Percentiles rank a stretch among this genome's conserved stretches.
Conservation (phyloP, 2,888 invertebrate species). For the Scaptomyza caliginosa region DNA sequence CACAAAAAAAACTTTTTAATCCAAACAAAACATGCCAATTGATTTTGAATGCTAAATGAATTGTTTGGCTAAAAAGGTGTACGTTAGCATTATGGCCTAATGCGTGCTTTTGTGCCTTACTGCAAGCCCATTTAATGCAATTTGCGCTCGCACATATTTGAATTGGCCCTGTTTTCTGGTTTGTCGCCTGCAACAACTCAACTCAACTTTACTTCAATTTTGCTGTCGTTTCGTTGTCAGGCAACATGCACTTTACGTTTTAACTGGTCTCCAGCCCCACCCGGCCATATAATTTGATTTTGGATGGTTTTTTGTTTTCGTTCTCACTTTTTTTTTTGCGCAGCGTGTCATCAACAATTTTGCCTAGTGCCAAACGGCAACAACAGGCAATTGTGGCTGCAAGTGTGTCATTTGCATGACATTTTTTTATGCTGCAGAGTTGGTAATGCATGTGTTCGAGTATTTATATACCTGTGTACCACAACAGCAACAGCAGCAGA, state of each 20-base stretch:
- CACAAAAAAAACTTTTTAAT: constrained; percentile 57
- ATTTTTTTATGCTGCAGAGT: constrained; percentile 13
- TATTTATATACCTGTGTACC: background rate
- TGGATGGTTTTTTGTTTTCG: constrained; percentile 38
- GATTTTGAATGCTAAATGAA: constrained; percentile 66
- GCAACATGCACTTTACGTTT: background rate
- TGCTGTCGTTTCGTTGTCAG: constrained; percentile 55
- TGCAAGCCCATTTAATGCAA: constrained; percentile 50
- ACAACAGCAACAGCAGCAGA: background rate
- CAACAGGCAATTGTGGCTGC: constrained; percentile 48
- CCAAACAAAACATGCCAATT: constrained; percentile 28
- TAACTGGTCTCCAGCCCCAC: background rate
- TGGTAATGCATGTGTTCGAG: constrained; percentile 24
- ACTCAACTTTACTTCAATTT: constrained; percentile 58
- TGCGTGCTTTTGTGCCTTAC: constrained; percentile 17
- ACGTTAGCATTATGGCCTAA: constrained; percentile 40
- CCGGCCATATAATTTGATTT: constrained; percentile 45
- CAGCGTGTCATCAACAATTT: constrained; percentile 19
- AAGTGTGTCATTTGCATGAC: constrained; percentile 45
- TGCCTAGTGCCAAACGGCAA: constrained; percentile 23
- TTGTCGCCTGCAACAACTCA: constrained; percentile 55
- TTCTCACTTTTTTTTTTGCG: constrained; percentile 8
- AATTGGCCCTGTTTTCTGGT: constrained; percentile 65
- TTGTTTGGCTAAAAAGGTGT: constrained; percentile 42
- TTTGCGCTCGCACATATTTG: constrained; percentile 57